Evolutionary conservation across 2,797 vertebrate genomes (phyloP).

Genomic region (Bryconaethiops microstoma): DNA sequence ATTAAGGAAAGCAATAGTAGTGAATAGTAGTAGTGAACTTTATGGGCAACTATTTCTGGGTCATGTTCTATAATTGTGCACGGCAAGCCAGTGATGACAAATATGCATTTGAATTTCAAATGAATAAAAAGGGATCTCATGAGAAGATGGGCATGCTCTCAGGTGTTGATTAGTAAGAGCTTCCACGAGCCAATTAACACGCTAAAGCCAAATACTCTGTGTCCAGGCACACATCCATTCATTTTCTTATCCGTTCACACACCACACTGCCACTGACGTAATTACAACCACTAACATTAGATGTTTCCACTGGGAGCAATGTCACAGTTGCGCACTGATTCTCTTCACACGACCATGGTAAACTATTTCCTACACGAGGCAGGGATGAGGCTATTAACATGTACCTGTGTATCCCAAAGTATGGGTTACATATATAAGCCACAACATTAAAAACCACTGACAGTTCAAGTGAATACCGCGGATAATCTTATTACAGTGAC

Average conservation of each 20-base stretch:
- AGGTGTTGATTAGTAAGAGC: constrained; percentile 18
- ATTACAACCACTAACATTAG: constrained; percentile 1
- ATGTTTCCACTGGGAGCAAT: background rate
- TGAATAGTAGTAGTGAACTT: background rate
- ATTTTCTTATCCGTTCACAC: constrained; percentile 2
- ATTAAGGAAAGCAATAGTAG: background rate
- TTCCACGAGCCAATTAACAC: background rate
- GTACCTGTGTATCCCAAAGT: no score
- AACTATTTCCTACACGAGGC: background rate
- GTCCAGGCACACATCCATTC: background rate
- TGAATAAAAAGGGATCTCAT: background rate
- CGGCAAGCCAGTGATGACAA: background rate
- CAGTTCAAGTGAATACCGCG: no score
- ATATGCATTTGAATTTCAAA: background rate
- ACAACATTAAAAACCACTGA: no score
- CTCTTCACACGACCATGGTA: background rate
- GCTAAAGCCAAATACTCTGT: background rate
- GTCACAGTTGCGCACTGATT: background rate
- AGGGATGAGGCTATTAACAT: no score
- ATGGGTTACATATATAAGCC: no score
- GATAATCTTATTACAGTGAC: no score
- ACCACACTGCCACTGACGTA: constrained; percentile 11
- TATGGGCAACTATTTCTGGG: background rate
- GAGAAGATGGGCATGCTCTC: background rate
- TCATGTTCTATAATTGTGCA: background rate